A percentile compares a stretch with the other conserved stretches of the same genome.
These are phyloP conservation scores for Nicator chloris DNA, from an alignment of 2,113 vertebrate genomes.

Conservation along the genomic window DNA sequence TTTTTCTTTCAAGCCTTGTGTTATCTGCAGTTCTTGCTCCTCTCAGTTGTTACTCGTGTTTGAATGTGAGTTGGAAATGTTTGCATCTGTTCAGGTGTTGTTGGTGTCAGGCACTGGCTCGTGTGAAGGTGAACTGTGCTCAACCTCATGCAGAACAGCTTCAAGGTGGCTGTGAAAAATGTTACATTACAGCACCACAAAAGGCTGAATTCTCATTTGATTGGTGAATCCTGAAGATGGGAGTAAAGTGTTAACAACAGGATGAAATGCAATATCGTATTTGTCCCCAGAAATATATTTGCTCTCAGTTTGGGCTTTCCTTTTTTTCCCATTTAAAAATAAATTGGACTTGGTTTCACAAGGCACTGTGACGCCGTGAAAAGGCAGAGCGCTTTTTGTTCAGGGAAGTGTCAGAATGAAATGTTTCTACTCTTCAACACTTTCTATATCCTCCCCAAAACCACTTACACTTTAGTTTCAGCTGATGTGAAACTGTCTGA, in stretches of 20 bases:
- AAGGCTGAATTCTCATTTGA: background rate
- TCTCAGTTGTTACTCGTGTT: background rate
- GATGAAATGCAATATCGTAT: background rate
- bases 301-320: background rate
- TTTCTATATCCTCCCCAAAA: slow-evolving; percentile 21
- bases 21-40: background rate
- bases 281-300: slow-evolving; percentile 18
- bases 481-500: slow-evolving; percentile 43
- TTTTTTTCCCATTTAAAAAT: slow-evolving; percentile 5
- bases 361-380: background rate
- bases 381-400: slow-evolving; percentile 45
- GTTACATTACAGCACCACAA: background rate
- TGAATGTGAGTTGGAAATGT: background rate
- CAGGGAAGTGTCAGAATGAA: slow-evolving; percentile 34
- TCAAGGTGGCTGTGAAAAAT: background rate
- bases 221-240: background rate
- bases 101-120: background rate
- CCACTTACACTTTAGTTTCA: slow-evolving; percentile 29
- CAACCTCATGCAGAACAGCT: background rate
- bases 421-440: slow-evolving; percentile 42
- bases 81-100: background rate
- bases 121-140: background rate
- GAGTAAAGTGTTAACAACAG: background rate
- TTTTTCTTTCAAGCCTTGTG: background rate
- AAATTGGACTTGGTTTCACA: slow-evolving; percentile 29